Conservation (phyloP, 2,113 vertebrate genomes). For the Phrynosoma blainvillii region DNA sequence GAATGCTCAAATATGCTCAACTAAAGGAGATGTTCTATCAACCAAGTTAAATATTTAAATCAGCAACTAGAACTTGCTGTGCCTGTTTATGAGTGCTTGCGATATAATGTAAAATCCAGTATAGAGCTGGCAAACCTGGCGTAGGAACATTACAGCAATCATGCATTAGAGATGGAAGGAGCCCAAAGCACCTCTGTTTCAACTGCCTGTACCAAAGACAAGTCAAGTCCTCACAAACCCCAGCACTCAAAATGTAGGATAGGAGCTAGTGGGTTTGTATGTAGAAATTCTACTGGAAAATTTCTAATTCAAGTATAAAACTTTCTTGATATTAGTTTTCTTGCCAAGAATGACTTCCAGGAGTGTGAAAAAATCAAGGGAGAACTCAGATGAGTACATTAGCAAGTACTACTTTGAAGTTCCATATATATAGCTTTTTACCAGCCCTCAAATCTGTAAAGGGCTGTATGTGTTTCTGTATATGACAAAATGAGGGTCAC, state of each 20-base stretch:
- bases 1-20: background rate
- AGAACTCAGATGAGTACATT: background rate
- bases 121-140: background rate
- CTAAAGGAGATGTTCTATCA: background rate
- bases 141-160: background rate
- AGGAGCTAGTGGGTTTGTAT: background rate
- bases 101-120: background rate
- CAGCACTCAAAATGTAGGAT: background rate
- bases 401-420: too few relatives aligned
- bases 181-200: background rate
- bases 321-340: slow-evolving; percentile 1
- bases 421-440: background rate
- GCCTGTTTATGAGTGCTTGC: background rate
- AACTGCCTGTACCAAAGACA: background rate
- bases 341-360: slow-evolving; percentile 4
- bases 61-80: background rate
- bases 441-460: background rate
- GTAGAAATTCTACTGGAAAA: too few relatives aligned
- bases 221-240: background rate
- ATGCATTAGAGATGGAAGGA: background rate
- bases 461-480: background rate
- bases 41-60: background rate
- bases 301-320: background rate
- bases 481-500: too few relatives aligned
- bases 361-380: background rate